phyloP scores from a whole-genome alignment of 2,888 invertebrate genomes.

The Meliscaeva auricollis region DNA sequence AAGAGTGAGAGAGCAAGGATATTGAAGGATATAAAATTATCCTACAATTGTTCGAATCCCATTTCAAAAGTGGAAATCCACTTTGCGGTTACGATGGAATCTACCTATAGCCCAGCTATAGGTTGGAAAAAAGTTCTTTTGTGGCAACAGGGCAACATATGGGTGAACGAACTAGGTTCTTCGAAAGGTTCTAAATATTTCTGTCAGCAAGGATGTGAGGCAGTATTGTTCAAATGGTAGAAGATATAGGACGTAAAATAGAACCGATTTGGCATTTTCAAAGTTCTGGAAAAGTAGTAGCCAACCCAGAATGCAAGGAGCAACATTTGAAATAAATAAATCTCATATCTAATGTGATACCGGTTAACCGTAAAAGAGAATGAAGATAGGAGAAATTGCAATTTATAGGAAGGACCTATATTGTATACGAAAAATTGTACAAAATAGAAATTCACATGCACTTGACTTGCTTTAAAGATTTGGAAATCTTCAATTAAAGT shows the following conservation, averaged over 20 bases:
- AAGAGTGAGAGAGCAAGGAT: not conserved
- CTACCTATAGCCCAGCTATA: slow-evolving; percentile 11
- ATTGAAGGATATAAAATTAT: slow-evolving; percentile 69
- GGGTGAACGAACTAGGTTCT: not conserved
- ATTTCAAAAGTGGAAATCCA: slow-evolving; percentile 57
- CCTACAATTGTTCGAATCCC: slow-evolving; percentile 71
- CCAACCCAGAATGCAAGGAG: too few species aligned
- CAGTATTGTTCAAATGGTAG: not conserved
- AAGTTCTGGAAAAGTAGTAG: not conserved
- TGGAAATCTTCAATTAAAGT: too few species aligned
- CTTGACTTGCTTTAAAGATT: too few species aligned
- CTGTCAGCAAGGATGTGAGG: slow-evolving; percentile 14
- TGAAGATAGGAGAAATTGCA: too few species aligned
- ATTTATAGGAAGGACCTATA: too few species aligned
- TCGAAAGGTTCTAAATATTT: slow-evolving; percentile 18
- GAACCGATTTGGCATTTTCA: not conserved
- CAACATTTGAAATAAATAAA: slow-evolving; percentile 1
- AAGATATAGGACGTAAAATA: not conserved
- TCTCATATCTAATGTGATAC: not conserved
- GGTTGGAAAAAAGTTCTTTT: not conserved
- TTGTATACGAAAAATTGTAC: too few species aligned
- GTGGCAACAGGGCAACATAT: not conserved
- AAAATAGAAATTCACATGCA: too few species aligned
- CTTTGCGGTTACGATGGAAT: slow-evolving; percentile 67
- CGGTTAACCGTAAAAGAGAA: not conserved